phyloP scores from a whole-genome alignment of 2,797 vertebrate genomes.

The Halcyon badia region DNA sequence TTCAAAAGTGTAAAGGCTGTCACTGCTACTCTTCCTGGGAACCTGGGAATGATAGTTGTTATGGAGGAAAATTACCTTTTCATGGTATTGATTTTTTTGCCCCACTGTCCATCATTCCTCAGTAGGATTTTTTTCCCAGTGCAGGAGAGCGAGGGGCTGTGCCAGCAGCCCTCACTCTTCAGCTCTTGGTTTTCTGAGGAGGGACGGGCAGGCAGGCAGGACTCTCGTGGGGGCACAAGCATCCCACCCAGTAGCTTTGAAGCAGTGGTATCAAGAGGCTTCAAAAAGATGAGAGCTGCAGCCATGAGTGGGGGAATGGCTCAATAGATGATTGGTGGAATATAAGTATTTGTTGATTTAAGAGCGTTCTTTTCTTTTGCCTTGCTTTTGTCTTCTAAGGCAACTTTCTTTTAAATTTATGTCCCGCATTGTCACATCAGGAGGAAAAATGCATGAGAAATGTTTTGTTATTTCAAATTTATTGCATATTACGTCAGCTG shows the following conservation, averaged over 20 bases:
- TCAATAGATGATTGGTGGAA: slow-evolving; percentile 36
- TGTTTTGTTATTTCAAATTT: slow-evolving; percentile 78
- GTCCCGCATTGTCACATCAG: slow-evolving; percentile 69
- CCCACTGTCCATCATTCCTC: slow-evolving; percentile 43
- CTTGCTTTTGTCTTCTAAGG: slow-evolving; percentile 69
- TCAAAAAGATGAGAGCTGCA: background rate
- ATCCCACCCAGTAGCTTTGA: background rate
- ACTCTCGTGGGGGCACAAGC: background rate
- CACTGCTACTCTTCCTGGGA: background rate
- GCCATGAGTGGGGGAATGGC: background rate
- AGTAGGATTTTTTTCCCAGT: slow-evolving; percentile 25
- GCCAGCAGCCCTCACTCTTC: background rate
- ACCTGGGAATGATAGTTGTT: background rate
- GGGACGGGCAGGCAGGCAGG: background rate
- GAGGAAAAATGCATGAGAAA: slow-evolving; percentile 76
- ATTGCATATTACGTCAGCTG: slow-evolving; percentile 75
- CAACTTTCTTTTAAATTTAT: slow-evolving; percentile 77
- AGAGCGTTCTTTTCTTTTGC: slow-evolving; percentile 40
- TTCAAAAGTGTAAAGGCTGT: background rate
- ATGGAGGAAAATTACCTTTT: slow-evolving; percentile 24
- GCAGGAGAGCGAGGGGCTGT: slow-evolving; percentile 28
- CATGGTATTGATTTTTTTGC: slow-evolving; percentile 3
- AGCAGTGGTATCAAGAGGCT: background rate
- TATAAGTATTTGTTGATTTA: slow-evolving; percentile 56
- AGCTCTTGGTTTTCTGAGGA: background rate